Evolutionary conservation across 23 tunicate genomes (phyloP), one percentile per base, ranked within the genome.

Genomic region (Styela clava): DNA sequence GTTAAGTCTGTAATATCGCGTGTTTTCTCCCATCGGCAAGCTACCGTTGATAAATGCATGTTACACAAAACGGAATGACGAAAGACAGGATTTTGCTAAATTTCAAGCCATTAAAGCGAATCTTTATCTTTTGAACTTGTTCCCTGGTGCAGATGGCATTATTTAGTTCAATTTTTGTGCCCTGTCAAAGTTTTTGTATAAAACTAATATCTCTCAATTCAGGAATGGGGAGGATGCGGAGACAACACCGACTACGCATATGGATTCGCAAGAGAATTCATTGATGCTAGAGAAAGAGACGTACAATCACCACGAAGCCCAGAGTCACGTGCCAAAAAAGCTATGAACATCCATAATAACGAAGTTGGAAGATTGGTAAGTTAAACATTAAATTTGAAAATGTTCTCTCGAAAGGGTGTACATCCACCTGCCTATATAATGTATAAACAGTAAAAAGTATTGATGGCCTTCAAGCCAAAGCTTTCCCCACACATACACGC

Each of bases 331-430:
- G 93, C 79, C 22, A 80, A 89, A n/a, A 93, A 88, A 69, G 84
- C 25, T 35, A 96, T 96, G 97, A 96, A 96, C 71, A 74, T 92
- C 34, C 97, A 88, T 51, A 96, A 96, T 78, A 91, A 91, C 62
- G 99, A 91, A 82, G 99, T 93, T 51, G 99, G 99, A 18, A 90
- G 99, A 64, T 64, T 93, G 89, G 98, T 93, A 51, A 83, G 91
- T 76, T 32, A 74, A 28, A 31, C 23, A 9, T 23, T 64, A 74
- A 65, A 22, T 16, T 19, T 7, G 79, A 21, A 61, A 19, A 19
- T 19, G 64, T 19, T 19, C 19, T 19, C 20, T 19, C 19, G 21
- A 19, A 19, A 21, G 19, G 21, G 64, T 61, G 64, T 61, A 61
- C 21, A 61, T 19, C 64, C 64, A 61, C 64, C 21, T 19, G 19